Base-by-base conservation (phyloP, 2,113 vertebrate species). In the Callipepla californica region DNA sequence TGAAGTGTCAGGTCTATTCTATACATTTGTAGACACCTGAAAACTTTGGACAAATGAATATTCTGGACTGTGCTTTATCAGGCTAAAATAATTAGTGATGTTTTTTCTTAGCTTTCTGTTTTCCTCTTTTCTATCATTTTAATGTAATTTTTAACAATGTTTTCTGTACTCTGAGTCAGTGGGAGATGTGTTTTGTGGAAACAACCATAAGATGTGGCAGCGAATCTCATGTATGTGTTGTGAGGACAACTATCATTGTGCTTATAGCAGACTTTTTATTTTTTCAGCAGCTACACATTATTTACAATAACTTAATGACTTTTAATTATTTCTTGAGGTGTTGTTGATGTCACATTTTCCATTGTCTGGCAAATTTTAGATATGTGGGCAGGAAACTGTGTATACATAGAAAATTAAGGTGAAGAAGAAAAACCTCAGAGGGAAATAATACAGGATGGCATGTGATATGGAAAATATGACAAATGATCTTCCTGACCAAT, bases 401-500 rank as follows among this genome's bases (percentile, higher is more conserved):
- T 87, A 48, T 76, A 36, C 14, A 9, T 50, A 63, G 25, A 34
- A 82, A 30, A 59, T 90, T 87, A 80, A 57, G 83, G 36, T 80
- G 76, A 88, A 62, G 53, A 92, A 82, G 53, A 81, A 93, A 89
- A 92, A 80, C 45, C 38, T 12, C 45, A 13, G 58, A 34, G 53
- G 63, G 78, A 91, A 92, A 93, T 73, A 92, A 85, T 82, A 89
- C 38, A 77, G 48, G 28, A 32, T 92, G 69, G 45, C 51, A 63
- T 62, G 76, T 87, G 82, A 80, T 91, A 83, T 30, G 91, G 91
- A 92, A 95, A 96, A 75, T 63, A 59, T 83, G 78, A 93, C 79
- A 95, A 11, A 91, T 87, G 81, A 65, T 34, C 63, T 77, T 4
- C 66, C 82, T 77, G 42, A 47, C 87, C 74, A 81, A 79, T 89